Evolutionary conservation across 2,797 vertebrate species (phyloP).

Genomic region (Eutrigla gurnardus): DNA sequence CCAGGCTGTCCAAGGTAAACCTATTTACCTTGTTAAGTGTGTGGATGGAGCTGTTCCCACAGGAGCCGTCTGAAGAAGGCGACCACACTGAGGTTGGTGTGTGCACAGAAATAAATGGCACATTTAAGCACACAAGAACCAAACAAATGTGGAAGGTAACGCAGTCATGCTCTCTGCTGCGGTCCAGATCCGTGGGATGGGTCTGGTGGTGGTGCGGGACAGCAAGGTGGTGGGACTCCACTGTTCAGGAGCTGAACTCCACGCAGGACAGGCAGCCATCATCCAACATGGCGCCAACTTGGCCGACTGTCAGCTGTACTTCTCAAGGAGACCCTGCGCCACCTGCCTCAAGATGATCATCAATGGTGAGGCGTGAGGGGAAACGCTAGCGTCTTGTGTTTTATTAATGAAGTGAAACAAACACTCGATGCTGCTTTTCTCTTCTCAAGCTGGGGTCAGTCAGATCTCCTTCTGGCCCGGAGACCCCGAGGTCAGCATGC

Average conservation of each 20-base stretch:
- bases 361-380: conserved; percentile 86
- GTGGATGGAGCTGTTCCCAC: conserved; percentile 97
- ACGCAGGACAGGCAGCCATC: conserved; percentile 93
- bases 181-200: conserved; percentile 85
- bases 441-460: conserved; percentile 89
- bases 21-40: conserved; percentile 94
- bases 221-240: conserved; percentile 91
- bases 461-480: conserved; percentile 96
- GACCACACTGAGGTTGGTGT: conserved; percentile 50
- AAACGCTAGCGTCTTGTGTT: too few relatives aligned
- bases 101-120: neutral
- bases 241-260: conserved; percentile 90
- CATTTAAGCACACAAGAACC: too few relatives aligned
- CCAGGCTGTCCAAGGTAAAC: conserved; percentile 93
- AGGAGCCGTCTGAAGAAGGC: conserved; percentile 56
- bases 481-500: conserved; percentile 93
- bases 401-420: neutral
- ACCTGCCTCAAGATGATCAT: conserved; percentile 98
- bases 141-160: too few relatives aligned
- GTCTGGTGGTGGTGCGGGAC: conserved; percentile 92
- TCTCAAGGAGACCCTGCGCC: conserved; percentile 95
- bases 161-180: conserved; percentile 1
- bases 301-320: conserved; percentile 92
- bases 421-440: conserved; percentile 5
- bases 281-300: conserved; percentile 89